These are phyloP conservation scores for Gisinianus flammeolus DNA, from an alignment of 2,888 invertebrate species.

Conservation along the genomic window DNA sequence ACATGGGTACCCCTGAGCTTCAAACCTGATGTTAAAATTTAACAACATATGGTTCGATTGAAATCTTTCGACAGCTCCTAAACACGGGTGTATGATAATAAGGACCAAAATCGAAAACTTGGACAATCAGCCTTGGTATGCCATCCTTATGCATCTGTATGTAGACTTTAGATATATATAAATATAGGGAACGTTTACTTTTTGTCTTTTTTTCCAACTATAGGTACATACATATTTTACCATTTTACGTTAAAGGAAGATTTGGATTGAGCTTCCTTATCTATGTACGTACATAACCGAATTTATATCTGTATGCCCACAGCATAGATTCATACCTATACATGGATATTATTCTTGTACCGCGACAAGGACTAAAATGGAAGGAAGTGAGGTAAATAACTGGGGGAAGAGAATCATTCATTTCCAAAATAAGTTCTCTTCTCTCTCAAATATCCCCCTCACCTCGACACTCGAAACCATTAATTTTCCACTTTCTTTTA, in stretches of 20 bases:
- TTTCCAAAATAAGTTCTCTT: slow-evolving; percentile 36
- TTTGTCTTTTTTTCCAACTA: not conserved
- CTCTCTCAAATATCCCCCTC: slow-evolving; percentile 10
- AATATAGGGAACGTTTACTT: too few species aligned
- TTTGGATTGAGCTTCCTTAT: too few species aligned
- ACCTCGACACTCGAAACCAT: slow-evolving; percentile 43
- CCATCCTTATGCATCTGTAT: not conserved
- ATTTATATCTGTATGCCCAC: not conserved
- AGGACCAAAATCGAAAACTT: slow-evolving; percentile 20
- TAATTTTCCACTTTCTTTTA: slow-evolving; percentile 50
- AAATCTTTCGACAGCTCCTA: slow-evolving; percentile 47
- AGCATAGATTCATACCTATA: not conserved
- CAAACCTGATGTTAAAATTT: slow-evolving; percentile 3
- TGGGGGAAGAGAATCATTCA: slow-evolving; percentile 23
- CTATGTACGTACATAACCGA: not conserved
- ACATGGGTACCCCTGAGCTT: slow-evolving; percentile 13
- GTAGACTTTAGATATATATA: not conserved
- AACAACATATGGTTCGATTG: slow-evolving; percentile 47
- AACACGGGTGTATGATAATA: slow-evolving; percentile 40
- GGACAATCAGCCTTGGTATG: slow-evolving; percentile 20
- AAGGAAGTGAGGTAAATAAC: slow-evolving; percentile 32
- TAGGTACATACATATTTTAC: not conserved
- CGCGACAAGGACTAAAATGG: not conserved
- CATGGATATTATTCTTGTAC: not conserved
- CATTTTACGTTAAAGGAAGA: not conserved